These are phyloP conservation scores for Vireo griseus DNA, from an alignment of 2,797 vertebrate genomes.

Conservation along the genomic window DNA sequence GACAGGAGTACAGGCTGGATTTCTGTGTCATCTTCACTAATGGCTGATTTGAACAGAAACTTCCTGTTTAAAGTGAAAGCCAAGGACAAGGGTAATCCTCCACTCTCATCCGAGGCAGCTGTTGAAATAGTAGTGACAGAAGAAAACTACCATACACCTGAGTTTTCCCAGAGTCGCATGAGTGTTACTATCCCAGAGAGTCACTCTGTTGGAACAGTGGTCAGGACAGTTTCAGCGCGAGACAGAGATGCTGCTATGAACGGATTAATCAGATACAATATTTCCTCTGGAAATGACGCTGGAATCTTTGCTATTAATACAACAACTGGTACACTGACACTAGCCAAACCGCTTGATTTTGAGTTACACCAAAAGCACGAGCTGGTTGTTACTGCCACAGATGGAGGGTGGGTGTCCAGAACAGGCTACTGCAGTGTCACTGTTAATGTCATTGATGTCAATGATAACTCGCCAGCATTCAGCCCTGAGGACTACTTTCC, in stretches of 20 bases:
- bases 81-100: conserved; percentile 91
- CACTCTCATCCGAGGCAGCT: conserved; percentile 79
- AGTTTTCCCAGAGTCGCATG: conserved; percentile 94
- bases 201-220: conserved; percentile 83
- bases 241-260: conserved; percentile 91
- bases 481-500: conserved; percentile 88
- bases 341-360: conserved; percentile 86
- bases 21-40: conserved; percentile 86
- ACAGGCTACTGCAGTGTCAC: conserved; percentile 88
- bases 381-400: conserved; percentile 86
- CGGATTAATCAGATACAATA: conserved; percentile 86
- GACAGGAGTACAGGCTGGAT: conserved; percentile 90
- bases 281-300: conserved; percentile 87
- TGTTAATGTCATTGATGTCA: conserved; percentile 87
- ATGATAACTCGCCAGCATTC: conserved; percentile 92
- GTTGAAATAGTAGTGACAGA: conserved; percentile 90
- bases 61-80: conserved; percentile 85
- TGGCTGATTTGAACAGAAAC: conserved; percentile 82
- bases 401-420: conserved; percentile 93
- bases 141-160: conserved; percentile 94
- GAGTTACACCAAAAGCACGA: conserved; percentile 87
- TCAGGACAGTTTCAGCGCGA: conserved; percentile 88
- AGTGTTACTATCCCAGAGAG: conserved; percentile 87
- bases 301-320: conserved; percentile 86
- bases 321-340: conserved; percentile 85